These are phyloP conservation scores for Ochlodes sylvanus DNA, from an alignment of 2,888 invertebrate genomes.

Conservation along the genomic window DNA sequence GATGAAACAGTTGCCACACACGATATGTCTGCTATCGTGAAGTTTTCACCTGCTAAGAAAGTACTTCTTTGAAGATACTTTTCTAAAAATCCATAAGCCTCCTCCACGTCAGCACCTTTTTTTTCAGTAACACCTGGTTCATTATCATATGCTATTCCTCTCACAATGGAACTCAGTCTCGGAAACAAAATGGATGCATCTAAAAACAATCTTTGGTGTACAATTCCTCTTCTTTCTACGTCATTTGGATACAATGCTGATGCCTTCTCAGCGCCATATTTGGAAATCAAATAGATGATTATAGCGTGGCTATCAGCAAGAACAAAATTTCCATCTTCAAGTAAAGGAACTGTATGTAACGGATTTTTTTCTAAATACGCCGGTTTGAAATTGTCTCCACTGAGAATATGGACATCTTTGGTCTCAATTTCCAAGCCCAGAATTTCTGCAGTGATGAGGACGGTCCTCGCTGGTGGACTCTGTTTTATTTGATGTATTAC, in stretches of 20 bases:
- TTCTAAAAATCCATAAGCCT: slow-evolving; percentile 55
- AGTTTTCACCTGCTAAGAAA: slow-evolving; percentile 51
- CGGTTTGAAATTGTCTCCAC: slow-evolving; percentile 49
- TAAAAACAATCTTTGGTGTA: slow-evolving; percentile 55
- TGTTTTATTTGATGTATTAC: slow-evolving; percentile 38
- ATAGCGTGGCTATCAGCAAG: slow-evolving; percentile 61
- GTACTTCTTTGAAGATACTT: slow-evolving; percentile 52
- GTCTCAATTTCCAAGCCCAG: slow-evolving; percentile 52
- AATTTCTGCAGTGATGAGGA: slow-evolving; percentile 52
- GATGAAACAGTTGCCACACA: slow-evolving; percentile 52
- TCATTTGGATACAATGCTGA: slow-evolving; percentile 55
- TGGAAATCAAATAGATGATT: slow-evolving; percentile 57
- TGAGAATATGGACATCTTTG: slow-evolving; percentile 45
- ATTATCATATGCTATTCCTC: slow-evolving; percentile 40
- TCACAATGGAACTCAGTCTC: slow-evolving; percentile 42
- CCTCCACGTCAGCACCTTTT: slow-evolving; percentile 46
- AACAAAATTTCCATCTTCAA: slow-evolving; percentile 58
- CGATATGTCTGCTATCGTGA: slow-evolving; percentile 60
- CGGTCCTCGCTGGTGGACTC: slow-evolving; percentile 55
- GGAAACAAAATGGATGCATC: slow-evolving; percentile 53
- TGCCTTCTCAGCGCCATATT: slow-evolving; percentile 56
- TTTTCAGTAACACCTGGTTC: slow-evolving; percentile 42
- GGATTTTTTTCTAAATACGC: slow-evolving; percentile 58
- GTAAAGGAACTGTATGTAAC: slow-evolving; percentile 53
- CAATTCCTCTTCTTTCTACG: slow-evolving; percentile 49